phyloP scores from a whole-genome alignment of 2,797 vertebrate genomes.

The Lacerta agilis region DNA sequence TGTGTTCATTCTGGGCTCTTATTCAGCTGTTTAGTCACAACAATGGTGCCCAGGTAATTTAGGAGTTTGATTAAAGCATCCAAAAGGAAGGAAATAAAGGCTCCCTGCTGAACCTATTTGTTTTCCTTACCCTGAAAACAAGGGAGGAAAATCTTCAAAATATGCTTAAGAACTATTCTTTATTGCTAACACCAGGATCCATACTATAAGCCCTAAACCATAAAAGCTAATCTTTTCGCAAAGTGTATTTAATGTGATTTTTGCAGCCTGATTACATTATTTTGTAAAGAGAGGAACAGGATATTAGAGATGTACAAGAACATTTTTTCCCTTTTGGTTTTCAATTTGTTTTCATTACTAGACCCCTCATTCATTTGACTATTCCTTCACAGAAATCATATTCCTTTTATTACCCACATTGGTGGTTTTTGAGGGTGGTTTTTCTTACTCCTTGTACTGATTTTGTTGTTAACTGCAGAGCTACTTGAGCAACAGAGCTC shows the following conservation, averaged over 20 bases:
- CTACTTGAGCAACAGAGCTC: neutral
- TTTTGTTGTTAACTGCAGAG: neutral
- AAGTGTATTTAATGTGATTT: slow-evolving; percentile 11
- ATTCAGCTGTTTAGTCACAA: slow-evolving; percentile 35
- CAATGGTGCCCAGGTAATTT: neutral
- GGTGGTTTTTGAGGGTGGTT: too few relatives aligned
- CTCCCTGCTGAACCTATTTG: slow-evolving; percentile 43
- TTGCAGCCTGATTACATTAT: neutral
- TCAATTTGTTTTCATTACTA: neutral
- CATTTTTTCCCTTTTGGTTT: neutral
- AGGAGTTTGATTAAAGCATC: neutral
- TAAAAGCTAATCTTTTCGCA: neutral
- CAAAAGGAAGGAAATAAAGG: slow-evolving; percentile 34
- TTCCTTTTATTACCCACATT: neutral
- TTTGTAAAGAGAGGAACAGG: neutral
- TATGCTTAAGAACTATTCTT: neutral
- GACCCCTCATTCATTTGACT: neutral
- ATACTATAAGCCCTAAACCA: neutral
- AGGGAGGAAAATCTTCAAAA: slow-evolving; percentile 17
- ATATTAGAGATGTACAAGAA: neutral
- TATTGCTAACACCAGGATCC: neutral
- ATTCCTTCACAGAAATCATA: neutral
- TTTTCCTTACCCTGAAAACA: slow-evolving; percentile 39
- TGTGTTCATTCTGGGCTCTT: neutral
- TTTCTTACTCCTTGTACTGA: neutral